Conservation (phyloP, 2,797 vertebrate species). For the Periparus ater region DNA sequence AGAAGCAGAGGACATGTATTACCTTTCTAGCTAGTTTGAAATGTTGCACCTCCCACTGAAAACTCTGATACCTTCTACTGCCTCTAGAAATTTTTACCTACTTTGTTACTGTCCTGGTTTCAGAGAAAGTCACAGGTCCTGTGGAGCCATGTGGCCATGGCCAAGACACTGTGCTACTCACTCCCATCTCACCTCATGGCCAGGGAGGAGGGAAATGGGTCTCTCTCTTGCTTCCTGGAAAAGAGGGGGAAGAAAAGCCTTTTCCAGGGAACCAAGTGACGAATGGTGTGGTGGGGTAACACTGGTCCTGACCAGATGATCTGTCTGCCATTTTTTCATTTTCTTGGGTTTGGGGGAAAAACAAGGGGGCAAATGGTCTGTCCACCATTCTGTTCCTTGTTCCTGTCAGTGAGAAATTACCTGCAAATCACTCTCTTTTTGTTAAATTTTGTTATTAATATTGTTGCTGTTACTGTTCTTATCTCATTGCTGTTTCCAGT, state of each 20-base stretch:
- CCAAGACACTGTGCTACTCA: neutral
- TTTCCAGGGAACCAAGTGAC: neutral
- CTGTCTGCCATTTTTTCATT: neutral
- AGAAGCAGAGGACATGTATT: constrained; percentile 29
- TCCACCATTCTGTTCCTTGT: neutral
- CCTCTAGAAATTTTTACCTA: neutral
- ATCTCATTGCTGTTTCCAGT: neutral
- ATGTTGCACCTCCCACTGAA: neutral
- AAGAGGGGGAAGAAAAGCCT: neutral
- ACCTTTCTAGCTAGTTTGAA: neutral
- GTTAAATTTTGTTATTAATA: neutral
- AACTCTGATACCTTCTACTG: neutral
- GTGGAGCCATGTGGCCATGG: neutral
- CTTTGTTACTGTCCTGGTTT: neutral
- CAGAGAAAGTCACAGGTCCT: fast-evolving
- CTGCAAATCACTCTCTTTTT: neutral
- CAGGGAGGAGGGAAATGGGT: neutral
- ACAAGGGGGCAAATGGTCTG: neutral
- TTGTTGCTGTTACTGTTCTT: neutral
- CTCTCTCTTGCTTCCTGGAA: neutral
- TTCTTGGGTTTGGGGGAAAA: neutral
- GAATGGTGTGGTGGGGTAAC: neutral
- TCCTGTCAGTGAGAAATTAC: neutral
- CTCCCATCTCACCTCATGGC: neutral
- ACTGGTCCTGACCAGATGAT: fast-evolving